Conservation (phyloP, 30 jellyfish, hydroid and myxozoan genomes). For the Pelagia noctiluca region DNA sequence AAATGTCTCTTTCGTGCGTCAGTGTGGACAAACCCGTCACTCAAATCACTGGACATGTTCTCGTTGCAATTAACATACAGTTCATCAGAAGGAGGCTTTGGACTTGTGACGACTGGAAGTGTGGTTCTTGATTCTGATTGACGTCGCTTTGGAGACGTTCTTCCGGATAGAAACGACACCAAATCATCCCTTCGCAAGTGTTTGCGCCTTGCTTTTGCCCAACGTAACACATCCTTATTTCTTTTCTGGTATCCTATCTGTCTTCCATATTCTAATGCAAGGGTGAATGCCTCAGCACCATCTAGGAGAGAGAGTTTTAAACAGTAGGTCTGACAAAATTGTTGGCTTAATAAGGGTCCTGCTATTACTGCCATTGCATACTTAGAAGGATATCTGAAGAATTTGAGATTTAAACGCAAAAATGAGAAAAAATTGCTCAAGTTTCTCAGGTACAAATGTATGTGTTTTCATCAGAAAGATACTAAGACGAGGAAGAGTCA, state of each 20-base stretch:
- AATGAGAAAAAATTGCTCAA: too few species aligned
- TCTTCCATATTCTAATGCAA: conserved; percentile 85
- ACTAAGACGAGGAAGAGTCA: too few species aligned
- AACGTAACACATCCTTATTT: conserved; percentile 79
- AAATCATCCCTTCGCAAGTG: conserved; percentile 87
- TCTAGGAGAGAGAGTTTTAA: conserved; percentile 38
- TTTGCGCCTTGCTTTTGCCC: conserved; percentile 89
- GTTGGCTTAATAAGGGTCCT: too few species aligned
- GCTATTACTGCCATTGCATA: too few species aligned
- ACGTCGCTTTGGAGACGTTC: conserved; percentile 94
- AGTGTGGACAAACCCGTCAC: conserved; percentile 11
- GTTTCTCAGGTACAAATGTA: too few species aligned
- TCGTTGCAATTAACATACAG: conserved; percentile 35
- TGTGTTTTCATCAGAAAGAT: too few species aligned
- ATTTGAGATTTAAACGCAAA: too few species aligned
- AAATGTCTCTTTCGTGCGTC: conserved; percentile 89
- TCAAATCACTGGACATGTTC: conserved; percentile 23
- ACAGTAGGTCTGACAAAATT: background rate
- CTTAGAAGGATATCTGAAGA: too few species aligned
- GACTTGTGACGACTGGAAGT: conserved; percentile 54
- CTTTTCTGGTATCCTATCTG: conserved; percentile 83
- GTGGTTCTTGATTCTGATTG: conserved; percentile 74
- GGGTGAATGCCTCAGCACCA: conserved; percentile 86
- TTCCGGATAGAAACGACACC: conserved; percentile 84
- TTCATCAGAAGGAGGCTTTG: conserved; percentile 62